Conservation (phyloP, 2,888 invertebrate species). For the Oligia fasciuncula region DNA sequence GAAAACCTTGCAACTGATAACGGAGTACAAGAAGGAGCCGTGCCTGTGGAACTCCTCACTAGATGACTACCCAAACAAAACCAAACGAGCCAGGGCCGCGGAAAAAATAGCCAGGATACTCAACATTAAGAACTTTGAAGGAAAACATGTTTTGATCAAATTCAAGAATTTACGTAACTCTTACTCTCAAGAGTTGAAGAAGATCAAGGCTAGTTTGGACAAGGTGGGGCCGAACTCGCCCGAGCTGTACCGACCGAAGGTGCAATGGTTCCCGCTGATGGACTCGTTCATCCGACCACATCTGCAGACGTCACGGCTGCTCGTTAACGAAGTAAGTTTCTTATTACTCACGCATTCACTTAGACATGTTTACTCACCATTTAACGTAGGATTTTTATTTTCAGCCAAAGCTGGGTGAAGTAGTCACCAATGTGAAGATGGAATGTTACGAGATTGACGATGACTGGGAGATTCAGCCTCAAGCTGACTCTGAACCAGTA, state of each 20-base stretch:
- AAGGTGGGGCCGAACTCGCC: conserved; percentile 43
- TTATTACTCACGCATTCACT: not conserved
- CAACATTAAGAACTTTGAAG: conserved; percentile 73
- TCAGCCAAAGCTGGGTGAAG: conserved; percentile 17
- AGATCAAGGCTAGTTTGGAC: conserved; percentile 68
- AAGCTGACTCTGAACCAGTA: conserved; percentile 20
- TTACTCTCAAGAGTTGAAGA: conserved; percentile 80
- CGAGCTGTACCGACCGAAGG: conserved; percentile 72
- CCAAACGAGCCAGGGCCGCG: conserved; percentile 65
- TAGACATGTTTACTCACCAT: not conserved
- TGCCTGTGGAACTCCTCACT: conserved; percentile 75
- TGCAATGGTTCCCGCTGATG: conserved; percentile 75
- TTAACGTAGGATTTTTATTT: conserved; percentile 16
- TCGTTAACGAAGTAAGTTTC: conserved; percentile 32
- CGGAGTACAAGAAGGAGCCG: conserved; percentile 72
- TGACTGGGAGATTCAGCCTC: conserved; percentile 35
- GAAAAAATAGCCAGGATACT: conserved; percentile 73
- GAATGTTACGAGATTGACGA: conserved; percentile 47
- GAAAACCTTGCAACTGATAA: conserved; percentile 72
- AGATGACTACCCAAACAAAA: conserved; percentile 70
- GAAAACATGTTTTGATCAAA: conserved; percentile 77
- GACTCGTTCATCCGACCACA: conserved; percentile 77
- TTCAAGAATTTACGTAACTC: conserved; percentile 80
- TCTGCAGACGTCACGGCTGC: conserved; percentile 61
- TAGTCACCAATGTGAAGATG: conserved; percentile 30